phyloP scores from a whole-genome alignment of 1,140 invertebrate species.

The Drosophila lini region DNA sequence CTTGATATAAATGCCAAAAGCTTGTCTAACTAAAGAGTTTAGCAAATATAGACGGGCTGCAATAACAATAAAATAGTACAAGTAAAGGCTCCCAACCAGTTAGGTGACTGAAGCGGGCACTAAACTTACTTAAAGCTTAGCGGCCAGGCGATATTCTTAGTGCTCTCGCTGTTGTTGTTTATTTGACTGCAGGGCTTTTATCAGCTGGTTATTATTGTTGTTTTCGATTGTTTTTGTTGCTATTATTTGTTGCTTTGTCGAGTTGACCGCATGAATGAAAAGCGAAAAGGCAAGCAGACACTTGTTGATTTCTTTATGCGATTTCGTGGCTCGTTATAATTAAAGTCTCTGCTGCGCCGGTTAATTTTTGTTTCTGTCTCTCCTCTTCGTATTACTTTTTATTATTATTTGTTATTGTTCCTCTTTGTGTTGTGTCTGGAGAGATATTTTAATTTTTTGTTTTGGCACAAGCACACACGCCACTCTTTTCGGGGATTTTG shows the following conservation, averaged over 20 bases:
- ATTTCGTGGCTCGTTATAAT: slow-evolving; percentile 49
- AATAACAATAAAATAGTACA: slow-evolving; percentile 4
- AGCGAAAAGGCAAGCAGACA: slow-evolving; percentile 61
- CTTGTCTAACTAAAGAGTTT: slow-evolving; percentile 48
- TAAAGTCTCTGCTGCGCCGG: slow-evolving; percentile 51
- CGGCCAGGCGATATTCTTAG: slow-evolving; percentile 44
- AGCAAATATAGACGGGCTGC: slow-evolving; percentile 36
- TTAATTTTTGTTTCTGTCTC: slow-evolving; percentile 16
- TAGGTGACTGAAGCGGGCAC: slow-evolving; percentile 18
- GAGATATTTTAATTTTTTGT: slow-evolving; percentile 35
- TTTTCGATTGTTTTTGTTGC: slow-evolving; percentile 31
- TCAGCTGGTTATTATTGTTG: slow-evolving; percentile 26
- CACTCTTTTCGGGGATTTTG: slow-evolving; percentile 30
- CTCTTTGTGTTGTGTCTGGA: slow-evolving; percentile 33
- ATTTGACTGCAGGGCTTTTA: slow-evolving; percentile 44
- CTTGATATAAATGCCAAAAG: slow-evolving; percentile 42
- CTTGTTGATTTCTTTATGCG: slow-evolving; percentile 75
- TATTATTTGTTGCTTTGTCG: slow-evolving; percentile 22
- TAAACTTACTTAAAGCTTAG: slow-evolving; percentile 51
- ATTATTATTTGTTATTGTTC: slow-evolving; percentile 54
- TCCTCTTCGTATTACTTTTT: slow-evolving; percentile 24
- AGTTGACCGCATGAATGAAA: slow-evolving; percentile 77
- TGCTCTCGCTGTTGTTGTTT: slow-evolving; percentile 34
- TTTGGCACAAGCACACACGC: slow-evolving; percentile 42
- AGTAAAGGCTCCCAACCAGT: slow-evolving; percentile 19